Conservation (phyloP, 2,888 invertebrate genomes). For the Meghimatium bilineatum region DNA sequence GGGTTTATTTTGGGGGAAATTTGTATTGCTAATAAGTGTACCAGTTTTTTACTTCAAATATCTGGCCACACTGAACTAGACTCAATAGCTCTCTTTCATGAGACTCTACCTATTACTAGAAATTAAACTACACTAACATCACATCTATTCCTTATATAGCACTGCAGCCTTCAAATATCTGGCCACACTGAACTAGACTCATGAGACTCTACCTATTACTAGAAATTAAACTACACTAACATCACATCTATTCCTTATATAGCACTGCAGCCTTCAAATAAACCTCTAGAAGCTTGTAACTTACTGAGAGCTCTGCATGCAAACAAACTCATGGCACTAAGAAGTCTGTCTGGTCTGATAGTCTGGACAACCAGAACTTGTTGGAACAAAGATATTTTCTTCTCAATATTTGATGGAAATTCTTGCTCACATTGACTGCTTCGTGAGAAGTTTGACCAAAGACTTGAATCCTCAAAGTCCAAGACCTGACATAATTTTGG, state of each 20-base stretch:
- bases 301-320: constrained; percentile 80
- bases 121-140: not conserved
- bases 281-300: constrained; percentile 10
- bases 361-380: constrained; percentile 87
- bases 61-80: too few relatives aligned
- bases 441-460: constrained; percentile 85
- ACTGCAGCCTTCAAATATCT: too few relatives aligned
- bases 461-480: constrained; percentile 81
- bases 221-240: not conserved
- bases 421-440: constrained; percentile 82
- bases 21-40: too few relatives aligned
- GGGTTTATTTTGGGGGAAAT: too few relatives aligned
- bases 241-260: not conserved
- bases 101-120: too few relatives aligned
- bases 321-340: constrained; percentile 86
- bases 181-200: too few relatives aligned
- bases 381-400: constrained; percentile 86
- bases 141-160: not conserved
- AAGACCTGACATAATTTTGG: constrained; percentile 83
- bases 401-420: constrained; percentile 80
- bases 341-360: constrained; percentile 88
- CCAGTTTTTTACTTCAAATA: too few relatives aligned
- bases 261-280: too few relatives aligned
- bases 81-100: too few relatives aligned
- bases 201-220: too few relatives aligned